Base-by-base conservation (phyloP, 2,113 vertebrate genomes). In the Orcinus orca region DNA sequence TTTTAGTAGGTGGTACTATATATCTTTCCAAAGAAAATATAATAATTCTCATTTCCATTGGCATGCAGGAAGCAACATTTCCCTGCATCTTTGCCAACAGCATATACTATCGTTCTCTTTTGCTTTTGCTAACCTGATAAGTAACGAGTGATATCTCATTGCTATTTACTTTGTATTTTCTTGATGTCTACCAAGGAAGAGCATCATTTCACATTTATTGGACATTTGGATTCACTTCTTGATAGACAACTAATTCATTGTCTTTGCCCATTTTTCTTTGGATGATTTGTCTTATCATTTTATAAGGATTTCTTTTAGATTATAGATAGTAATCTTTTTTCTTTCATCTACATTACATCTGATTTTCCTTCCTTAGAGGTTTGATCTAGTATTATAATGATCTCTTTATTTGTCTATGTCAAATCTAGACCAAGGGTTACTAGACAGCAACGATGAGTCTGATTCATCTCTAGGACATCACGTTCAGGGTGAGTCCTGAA, bases 331-430 rank as follows among this genome's bases (percentile, higher is more conserved):
- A 33, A 63, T 93, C 62, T 86, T 79, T 68, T 85, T 76, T 47
- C 55, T 89, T 93, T 84, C 60, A 95, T 82, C 71, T 53, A 29
- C 53, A 62, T 79, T 63, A 21, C 38, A n/a, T 92, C 62, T 95
- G 36, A 58, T 55, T 88, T 95, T 93, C 21, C 25, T 58, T 26
- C 36, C 29, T 21, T 25, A 74, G 55, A 96, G 18, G 20, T 95
- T 62, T 93, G 77, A 68, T 82, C 60, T 62, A 38, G 20, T 95
- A 41, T 94, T 94, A 36, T 79, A 95, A 95, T 88, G 84, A 88
- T 77, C 67, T 94, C 23, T 97, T 90, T 95, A 77, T 90, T 84
- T 94, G 31, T 74, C n/a, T 85, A 21, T 92, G 41, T 76, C 41
- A 79, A 90, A 77, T 94, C 65, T 74, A 80, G 41, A 77, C 18